Conservation (phyloP, 2,888 invertebrate species). For the Synergus gifuensis region DNA sequence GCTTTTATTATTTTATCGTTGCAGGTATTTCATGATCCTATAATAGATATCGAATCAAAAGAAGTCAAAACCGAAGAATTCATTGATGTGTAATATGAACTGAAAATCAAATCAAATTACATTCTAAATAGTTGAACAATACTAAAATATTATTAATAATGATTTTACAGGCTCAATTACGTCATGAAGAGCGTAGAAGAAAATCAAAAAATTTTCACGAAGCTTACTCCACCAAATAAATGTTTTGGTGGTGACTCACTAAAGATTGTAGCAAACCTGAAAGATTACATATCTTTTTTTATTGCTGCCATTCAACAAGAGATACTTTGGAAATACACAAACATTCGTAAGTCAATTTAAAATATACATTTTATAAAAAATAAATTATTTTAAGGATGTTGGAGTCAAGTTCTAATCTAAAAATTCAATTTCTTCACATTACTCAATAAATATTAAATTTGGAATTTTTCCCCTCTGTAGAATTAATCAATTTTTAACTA, state of each 20-base stretch:
- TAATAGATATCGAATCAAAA: background rate
- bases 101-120: background rate
- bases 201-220: constrained; percentile 2
- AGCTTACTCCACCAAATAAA: constrained; percentile 15
- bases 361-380: background rate
- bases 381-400: no score
- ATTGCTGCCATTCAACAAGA: constrained; percentile 45
- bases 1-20: background rate
- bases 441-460: no score
- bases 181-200: constrained; percentile 1
- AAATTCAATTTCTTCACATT: no score
- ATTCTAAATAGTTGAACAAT: background rate
- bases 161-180: background rate
- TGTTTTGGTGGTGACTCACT: background rate
- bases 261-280: constrained; percentile 10
- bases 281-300: constrained; percentile 36
- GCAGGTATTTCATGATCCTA: constrained; percentile 4
- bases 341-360: constrained; percentile 15
- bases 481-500: no score
- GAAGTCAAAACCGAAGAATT: background rate
- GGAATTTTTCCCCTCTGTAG: no score
- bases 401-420: no score
- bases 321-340: constrained; percentile 14
- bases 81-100: constrained; percentile 6
- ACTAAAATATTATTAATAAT: background rate